A percentile compares a stretch with the other conserved stretches of the same genome.
These are phyloP conservation scores for Anoplophora glabripennis DNA, from an alignment of 1,140 invertebrate species.

Conservation along the genomic window DNA sequence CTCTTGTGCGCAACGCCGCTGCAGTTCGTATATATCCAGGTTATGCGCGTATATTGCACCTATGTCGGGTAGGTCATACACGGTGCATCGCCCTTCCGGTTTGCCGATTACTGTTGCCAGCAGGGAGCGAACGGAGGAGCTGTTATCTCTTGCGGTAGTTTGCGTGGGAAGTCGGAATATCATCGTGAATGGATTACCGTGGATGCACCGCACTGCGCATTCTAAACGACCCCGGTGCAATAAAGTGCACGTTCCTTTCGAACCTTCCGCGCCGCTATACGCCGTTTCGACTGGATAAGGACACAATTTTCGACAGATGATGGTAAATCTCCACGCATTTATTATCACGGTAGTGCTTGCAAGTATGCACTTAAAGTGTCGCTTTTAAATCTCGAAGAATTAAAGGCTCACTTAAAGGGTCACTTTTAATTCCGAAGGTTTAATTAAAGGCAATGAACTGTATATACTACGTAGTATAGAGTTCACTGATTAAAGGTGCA, in stretches of 20 bases:
- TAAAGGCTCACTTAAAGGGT: too few relatives aligned
- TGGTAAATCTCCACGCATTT: too few relatives aligned
- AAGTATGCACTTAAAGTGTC: too few relatives aligned
- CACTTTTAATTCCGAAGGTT: too few relatives aligned
- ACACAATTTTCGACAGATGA: too few relatives aligned
- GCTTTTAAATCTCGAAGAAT: too few relatives aligned
- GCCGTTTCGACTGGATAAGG: too few relatives aligned
- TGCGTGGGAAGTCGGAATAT: constrained; percentile 20
- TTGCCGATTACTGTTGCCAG: constrained; percentile 3
- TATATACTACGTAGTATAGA: too few relatives aligned
- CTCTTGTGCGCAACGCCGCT: neutral
- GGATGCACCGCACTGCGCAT: neutral
- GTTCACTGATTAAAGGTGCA: too few relatives aligned
- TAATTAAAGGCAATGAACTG: too few relatives aligned
- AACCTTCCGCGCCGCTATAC: too few relatives aligned
- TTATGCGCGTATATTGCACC: constrained; percentile 31
- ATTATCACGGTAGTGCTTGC: too few relatives aligned
- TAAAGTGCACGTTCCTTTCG: neutral
- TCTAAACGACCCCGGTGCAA: neutral
- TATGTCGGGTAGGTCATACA: constrained; percentile 19
- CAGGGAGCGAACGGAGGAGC: neutral
- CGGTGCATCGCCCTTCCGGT: constrained; percentile 23
- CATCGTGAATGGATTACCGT: constrained; percentile 1
- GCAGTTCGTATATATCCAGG: constrained; percentile 13
- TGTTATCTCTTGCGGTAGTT: constrained; percentile 23